A percentile compares a stretch with the other conserved stretches of the same genome.
Conservation (phyloP, 2,888 invertebrate species). For the Ectemnius lituratus region DNA sequence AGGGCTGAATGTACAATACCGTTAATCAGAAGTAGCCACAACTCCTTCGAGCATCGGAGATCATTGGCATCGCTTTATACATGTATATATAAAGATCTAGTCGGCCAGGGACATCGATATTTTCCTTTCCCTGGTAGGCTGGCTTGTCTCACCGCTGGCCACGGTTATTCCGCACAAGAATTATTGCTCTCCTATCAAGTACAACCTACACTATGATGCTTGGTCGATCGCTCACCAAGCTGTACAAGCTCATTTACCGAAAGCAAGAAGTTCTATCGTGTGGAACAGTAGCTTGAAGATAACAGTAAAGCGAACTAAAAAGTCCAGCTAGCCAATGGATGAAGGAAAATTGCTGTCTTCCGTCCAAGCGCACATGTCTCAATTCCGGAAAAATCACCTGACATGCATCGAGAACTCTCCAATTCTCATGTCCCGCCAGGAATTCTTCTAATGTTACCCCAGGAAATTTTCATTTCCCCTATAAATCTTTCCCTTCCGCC, state of each 20-base stretch:
- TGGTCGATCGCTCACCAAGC: background rate
- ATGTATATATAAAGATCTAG: slow-evolving; percentile 4
- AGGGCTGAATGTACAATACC: slow-evolving; percentile 27
- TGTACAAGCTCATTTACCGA: slow-evolving; percentile 1
- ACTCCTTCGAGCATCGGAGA: too few relatives aligned
- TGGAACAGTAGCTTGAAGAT: background rate
- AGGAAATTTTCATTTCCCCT: too few relatives aligned
- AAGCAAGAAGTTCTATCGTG: background rate
- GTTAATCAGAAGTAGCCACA: slow-evolving; percentile 34
- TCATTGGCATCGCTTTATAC: too few relatives aligned
- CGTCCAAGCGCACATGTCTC: background rate
- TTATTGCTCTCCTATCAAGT: slow-evolving; percentile 7
- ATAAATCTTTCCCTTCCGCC: too few relatives aligned
- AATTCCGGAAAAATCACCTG: background rate
- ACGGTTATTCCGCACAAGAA: slow-evolving; percentile 19
- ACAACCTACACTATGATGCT: background rate
- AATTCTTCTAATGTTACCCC: too few relatives aligned
- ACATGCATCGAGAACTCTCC: background rate
- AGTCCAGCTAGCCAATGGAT: background rate
- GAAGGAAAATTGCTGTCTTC: too few relatives aligned
- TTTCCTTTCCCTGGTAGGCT: slow-evolving; percentile 15
- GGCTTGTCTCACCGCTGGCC: slow-evolving; percentile 11
- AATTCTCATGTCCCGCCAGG: too few relatives aligned
- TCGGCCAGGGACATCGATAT: slow-evolving; percentile 12
- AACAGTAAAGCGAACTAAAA: background rate